Conservation (phyloP, 2,797 vertebrate species). For the Chelonia mydas region DNA sequence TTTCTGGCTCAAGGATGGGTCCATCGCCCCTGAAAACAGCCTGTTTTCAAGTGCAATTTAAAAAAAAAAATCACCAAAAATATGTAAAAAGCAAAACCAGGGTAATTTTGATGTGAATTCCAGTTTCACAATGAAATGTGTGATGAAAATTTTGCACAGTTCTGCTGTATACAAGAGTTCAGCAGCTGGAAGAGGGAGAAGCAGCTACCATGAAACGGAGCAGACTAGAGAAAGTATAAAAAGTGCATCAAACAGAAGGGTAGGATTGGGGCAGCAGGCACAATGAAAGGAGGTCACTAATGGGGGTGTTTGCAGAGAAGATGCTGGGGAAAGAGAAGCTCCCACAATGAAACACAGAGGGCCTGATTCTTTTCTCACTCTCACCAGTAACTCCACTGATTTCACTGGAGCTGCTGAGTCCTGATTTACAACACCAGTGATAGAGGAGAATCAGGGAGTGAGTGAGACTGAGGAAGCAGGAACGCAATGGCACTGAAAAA, state of each 20-base stretch:
- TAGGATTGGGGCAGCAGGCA: neutral
- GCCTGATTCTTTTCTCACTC: neutral
- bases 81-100: fast-evolving
- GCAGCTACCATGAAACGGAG: neutral
- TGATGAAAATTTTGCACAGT: neutral
- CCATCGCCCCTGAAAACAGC: neutral
- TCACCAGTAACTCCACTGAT: neutral
- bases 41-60: neutral
- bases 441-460: neutral
- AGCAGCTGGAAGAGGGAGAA: neutral
- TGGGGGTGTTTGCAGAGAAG: neutral
- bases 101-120: neutral
- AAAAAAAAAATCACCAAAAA: neutral
- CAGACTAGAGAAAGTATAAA: neutral
- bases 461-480: neutral
- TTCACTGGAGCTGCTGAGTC: neutral
- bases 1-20: neutral
- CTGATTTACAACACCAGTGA: neutral
- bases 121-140: fast-evolving
- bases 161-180: fast-evolving
- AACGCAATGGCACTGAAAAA: neutral
- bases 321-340: neutral
- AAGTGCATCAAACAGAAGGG: too few species aligned
- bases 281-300: fast-evolving
- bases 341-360: neutral